Conservation (phyloP, 2,888 invertebrate genomes). For the Agrotis clavis region DNA sequence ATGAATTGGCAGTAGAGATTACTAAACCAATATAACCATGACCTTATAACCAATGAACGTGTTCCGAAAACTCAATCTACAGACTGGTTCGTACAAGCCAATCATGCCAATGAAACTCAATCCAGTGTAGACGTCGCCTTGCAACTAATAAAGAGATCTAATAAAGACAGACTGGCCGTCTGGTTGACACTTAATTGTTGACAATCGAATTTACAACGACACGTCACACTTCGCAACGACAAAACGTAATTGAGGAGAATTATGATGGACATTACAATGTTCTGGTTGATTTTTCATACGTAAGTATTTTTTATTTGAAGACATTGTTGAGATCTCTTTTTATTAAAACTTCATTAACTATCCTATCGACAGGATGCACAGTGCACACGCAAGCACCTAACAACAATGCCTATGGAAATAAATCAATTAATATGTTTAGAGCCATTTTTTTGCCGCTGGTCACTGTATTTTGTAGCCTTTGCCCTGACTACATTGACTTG, state of each 20-base stretch:
- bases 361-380: neutral
- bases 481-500: too few relatives aligned
- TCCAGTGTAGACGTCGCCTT: constrained; percentile 48
- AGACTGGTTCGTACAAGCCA: neutral
- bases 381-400: neutral
- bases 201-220: constrained; percentile 57
- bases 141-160: constrained; percentile 55
- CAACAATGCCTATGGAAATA: neutral
- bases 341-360: neutral
- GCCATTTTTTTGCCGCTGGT: neutral
- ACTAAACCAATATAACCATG: constrained; percentile 12
- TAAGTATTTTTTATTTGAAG: neutral
- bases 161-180: constrained; percentile 51
- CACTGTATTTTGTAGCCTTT: neutral
- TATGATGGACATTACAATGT: constrained; percentile 55
- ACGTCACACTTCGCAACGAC: constrained; percentile 49
- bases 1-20: neutral
- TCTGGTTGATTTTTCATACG: constrained; percentile 31
- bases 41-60: neutral
- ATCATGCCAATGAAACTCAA: constrained; percentile 29
- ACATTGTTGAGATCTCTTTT: neutral
- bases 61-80: constrained; percentile 19
- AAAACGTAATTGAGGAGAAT: constrained; percentile 49
- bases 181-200: constrained; percentile 61
- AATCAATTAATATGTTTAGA: neutral